Evolutionary conservation across 2,888 invertebrate species (phyloP).

Genomic region (Caenorhabditis virilis): DNA sequence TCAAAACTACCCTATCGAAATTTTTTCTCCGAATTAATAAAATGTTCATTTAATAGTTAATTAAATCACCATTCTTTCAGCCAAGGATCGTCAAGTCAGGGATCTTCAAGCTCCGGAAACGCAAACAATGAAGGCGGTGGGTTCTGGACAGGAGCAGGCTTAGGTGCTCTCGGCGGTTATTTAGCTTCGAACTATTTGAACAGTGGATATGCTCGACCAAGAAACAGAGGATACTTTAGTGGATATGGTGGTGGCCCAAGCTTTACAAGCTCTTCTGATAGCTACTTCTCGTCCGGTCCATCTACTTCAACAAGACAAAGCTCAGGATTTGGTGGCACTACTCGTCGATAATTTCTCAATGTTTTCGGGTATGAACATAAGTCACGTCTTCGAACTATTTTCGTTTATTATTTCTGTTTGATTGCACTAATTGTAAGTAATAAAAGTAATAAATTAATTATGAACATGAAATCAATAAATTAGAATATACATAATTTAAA

Average conservation of each 20-base stretch:
- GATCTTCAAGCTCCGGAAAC: slow-evolving; percentile 11
- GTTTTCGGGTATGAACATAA: neutral
- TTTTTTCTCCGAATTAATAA: no score
- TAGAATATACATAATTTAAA: slow-evolving; percentile 11
- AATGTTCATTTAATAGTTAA: no score
- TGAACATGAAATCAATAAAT: neutral
- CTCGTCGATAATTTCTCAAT: slow-evolving; percentile 36
- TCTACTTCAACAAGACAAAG: slow-evolving; percentile 21
- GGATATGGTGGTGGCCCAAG: slow-evolving; percentile 14
- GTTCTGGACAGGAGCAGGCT: slow-evolving; percentile 55
- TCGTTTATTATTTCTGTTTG: neutral
- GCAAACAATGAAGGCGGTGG: slow-evolving; percentile 9
- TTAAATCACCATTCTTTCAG: no score
- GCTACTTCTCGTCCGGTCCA: slow-evolving; percentile 10
- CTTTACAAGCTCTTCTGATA: slow-evolving; percentile 1
- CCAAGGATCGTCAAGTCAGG: no score
- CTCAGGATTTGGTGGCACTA: slow-evolving; percentile 54
- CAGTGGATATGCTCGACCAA: slow-evolving; percentile 14
- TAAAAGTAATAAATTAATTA: slow-evolving; percentile 1
- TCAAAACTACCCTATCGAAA: no score
- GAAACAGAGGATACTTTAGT: slow-evolving; percentile 21
- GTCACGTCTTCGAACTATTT: neutral
- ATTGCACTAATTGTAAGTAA: slow-evolving; percentile 9
- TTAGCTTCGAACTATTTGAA: slow-evolving; percentile 22
- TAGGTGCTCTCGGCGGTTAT: slow-evolving; percentile 64